Evolutionary conservation across 2,888 invertebrate species (phyloP).

Genomic region (Geotrupes spiniger): DNA sequence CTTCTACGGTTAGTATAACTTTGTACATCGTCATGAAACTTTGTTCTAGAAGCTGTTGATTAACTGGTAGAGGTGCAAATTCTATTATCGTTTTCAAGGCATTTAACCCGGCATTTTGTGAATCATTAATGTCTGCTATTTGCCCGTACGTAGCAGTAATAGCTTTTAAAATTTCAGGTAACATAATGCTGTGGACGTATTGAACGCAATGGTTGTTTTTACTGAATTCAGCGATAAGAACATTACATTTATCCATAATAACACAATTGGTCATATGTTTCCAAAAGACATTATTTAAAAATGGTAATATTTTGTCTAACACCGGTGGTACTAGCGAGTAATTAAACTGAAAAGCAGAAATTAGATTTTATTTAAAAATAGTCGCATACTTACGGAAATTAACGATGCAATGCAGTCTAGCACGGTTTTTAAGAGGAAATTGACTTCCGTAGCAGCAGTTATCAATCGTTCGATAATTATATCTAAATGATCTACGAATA

Average conservation of each 20-base stretch:
- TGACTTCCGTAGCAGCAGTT: conserved; percentile 11
- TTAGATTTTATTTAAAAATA: background rate
- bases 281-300: conserved; percentile 17
- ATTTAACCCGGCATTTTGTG: conserved; percentile 22
- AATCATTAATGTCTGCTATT: conserved; percentile 18
- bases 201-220: conserved; percentile 17
- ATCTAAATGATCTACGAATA: conserved; percentile 16
- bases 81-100: conserved; percentile 25
- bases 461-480: conserved; percentile 18
- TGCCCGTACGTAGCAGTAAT: conserved; percentile 16
- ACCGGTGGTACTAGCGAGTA: conserved; percentile 13
- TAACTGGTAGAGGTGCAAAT: conserved; percentile 22
- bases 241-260: conserved; percentile 15
- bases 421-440: conserved; percentile 13
- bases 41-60: conserved; percentile 21
- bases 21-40: conserved; percentile 23
- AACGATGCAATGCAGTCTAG: conserved; percentile 15
- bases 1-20: conserved; percentile 23
- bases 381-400: conserved; percentile 12
- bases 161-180: conserved; percentile 24
- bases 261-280: conserved; percentile 16
- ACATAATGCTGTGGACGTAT: conserved; percentile 23
- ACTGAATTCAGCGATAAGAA: conserved; percentile 22
- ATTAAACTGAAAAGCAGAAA: conserved; percentile 10
- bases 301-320: conserved; percentile 16